Conservation (phyloP, 2,888 invertebrate species). For the Rosalia funebris region DNA sequence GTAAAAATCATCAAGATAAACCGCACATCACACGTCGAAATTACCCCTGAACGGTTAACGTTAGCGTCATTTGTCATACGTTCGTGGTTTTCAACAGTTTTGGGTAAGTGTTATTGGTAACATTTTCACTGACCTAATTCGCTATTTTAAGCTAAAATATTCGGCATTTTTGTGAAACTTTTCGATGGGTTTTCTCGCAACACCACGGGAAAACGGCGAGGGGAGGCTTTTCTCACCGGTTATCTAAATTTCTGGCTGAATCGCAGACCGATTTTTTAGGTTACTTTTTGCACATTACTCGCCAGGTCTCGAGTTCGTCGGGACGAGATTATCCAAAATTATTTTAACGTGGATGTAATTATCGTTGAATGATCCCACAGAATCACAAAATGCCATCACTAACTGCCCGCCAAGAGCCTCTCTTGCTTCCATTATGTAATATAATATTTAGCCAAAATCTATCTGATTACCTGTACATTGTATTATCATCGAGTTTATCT, state of each 20-base stretch:
- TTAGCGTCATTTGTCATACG: slow-evolving; percentile 13
- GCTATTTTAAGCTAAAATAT: slow-evolving; percentile 44
- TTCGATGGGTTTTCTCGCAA: slow-evolving; percentile 14
- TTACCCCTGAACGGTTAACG: background rate
- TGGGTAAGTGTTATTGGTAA: slow-evolving; percentile 28
- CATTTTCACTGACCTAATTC: slow-evolving; percentile 46
- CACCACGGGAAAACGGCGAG: background rate
- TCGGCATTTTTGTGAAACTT: slow-evolving; percentile 35
- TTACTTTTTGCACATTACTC: slow-evolving; percentile 21
- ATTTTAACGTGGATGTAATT: background rate
- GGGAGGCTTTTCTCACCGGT: background rate
- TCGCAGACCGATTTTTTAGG: slow-evolving; percentile 21
- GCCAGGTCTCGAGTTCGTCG: slow-evolving; percentile 4
- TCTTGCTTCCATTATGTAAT: slow-evolving; percentile 15
- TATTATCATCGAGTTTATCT: slow-evolving; percentile 26
- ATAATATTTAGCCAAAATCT: slow-evolving; percentile 5
- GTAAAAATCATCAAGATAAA: slow-evolving; percentile 4
- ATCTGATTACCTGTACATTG: slow-evolving; percentile 17
- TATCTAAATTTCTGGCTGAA: slow-evolving; percentile 4
- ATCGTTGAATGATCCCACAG: background rate
- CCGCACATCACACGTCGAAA: background rate
- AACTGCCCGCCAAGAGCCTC: background rate
- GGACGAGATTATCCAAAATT: slow-evolving; percentile 2
- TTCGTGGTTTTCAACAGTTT: slow-evolving; percentile 12
- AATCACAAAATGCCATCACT: background rate